These are phyloP conservation scores for Rugalucina vietnamica DNA, from an alignment of 2,888 invertebrate species.

Conservation along the genomic window DNA sequence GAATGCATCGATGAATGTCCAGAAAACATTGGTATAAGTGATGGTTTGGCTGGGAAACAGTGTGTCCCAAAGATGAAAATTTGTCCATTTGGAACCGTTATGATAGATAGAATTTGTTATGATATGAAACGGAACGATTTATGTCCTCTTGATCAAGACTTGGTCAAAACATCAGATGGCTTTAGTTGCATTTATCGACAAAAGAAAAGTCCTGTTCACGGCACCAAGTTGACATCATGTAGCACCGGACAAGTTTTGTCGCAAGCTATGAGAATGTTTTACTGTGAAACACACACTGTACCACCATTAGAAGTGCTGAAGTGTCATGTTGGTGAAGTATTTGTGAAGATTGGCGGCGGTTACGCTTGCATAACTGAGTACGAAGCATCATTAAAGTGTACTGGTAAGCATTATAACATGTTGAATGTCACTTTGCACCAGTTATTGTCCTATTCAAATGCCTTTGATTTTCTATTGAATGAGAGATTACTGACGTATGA, in stretches of 20 bases:
- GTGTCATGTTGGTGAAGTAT: constrained; percentile 36
- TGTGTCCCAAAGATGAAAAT: not conserved
- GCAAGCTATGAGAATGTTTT: constrained; percentile 41
- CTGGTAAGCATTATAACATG: constrained; percentile 27
- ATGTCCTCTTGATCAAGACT: constrained; percentile 45
- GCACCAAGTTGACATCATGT: constrained; percentile 23
- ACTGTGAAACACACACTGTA: constrained; percentile 37
- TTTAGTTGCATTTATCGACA: constrained; percentile 34
- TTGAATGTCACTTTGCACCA: too few relatives aligned
- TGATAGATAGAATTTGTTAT: not conserved
- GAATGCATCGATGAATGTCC: not conserved
- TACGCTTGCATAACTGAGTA: constrained; percentile 49
- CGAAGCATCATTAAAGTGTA: constrained; percentile 46
- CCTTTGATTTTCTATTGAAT: too few relatives aligned
- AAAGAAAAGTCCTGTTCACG: not conserved
- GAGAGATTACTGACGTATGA: too few relatives aligned
- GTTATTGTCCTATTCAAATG: too few relatives aligned
- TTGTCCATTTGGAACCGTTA: not conserved
- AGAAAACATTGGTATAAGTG: not conserved
- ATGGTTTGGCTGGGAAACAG: not conserved
- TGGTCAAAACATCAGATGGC: constrained; percentile 36
- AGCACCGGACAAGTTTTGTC: constrained; percentile 42
- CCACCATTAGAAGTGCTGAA: constrained; percentile 9
- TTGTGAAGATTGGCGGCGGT: constrained; percentile 30
- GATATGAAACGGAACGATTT: constrained; percentile 16